Evolutionary conservation across 2,888 invertebrate species (phyloP).

Genomic region (Spodoptera littoralis): DNA sequence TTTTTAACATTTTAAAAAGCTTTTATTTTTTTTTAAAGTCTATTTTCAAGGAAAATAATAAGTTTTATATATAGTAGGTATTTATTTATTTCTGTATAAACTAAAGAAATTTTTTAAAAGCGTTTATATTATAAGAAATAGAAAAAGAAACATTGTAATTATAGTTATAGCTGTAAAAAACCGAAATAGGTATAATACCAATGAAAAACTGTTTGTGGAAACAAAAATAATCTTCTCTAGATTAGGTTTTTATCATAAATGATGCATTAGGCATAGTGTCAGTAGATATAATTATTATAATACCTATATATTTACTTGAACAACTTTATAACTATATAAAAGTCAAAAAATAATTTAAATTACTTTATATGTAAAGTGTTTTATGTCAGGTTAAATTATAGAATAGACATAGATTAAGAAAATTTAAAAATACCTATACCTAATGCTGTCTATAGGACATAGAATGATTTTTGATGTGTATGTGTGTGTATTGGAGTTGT

Average conservation of each 20-base stretch:
- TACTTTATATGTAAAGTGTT: too few relatives aligned
- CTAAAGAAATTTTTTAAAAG: background rate
- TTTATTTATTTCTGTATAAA: too few relatives aligned
- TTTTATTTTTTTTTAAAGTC: too few relatives aligned
- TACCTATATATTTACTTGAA: constrained; percentile 4
- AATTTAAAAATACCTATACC: constrained; percentile 22
- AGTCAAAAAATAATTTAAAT: too few relatives aligned
- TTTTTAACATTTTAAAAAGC: too few relatives aligned
- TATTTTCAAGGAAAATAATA: too few relatives aligned
- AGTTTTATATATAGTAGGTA: too few relatives aligned
- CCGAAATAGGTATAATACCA: constrained; percentile 14
- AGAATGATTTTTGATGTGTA: constrained; percentile 11
- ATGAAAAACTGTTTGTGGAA: constrained; percentile 17
- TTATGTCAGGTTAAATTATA: background rate
- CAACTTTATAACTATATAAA: background rate
- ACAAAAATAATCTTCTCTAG: constrained; percentile 31
- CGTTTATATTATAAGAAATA: background rate
- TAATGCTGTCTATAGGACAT: constrained; percentile 22
- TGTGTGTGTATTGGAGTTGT: constrained; percentile 54
- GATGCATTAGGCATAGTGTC: constrained; percentile 17
- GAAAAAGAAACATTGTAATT: constrained; percentile 14
- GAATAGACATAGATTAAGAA: background rate
- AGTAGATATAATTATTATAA: constrained; percentile 11
- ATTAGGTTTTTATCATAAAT: constrained; percentile 30
- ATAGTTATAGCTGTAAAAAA: constrained; percentile 8